A percentile compares a stretch with the other conserved stretches of the same genome.
These are phyloP conservation scores for Danionella dracula DNA, from an alignment of 2,797 vertebrate species.

Conservation along the genomic window DNA sequence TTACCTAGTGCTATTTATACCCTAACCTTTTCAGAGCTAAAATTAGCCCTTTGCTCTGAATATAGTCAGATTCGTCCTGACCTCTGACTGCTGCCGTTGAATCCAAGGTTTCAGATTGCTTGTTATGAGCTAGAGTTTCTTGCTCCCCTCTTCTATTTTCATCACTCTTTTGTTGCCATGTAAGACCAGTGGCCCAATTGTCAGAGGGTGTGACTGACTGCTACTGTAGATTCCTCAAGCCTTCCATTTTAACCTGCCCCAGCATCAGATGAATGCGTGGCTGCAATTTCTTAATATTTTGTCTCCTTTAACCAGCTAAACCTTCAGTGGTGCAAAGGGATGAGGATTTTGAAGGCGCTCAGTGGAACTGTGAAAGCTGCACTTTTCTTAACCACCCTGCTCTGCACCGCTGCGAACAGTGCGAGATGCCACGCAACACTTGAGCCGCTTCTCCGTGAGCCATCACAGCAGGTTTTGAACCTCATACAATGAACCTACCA, in stretches of 20 bases:
- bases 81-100: conserved; percentile 17
- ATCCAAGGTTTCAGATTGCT: neutral
- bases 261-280: neutral
- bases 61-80: conserved; percentile 18
- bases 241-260: neutral
- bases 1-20: no score
- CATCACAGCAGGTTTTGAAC: conserved; percentile 40
- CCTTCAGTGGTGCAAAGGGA: conserved; percentile 76
- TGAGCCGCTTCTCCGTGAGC: conserved; percentile 67
- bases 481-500: conserved; percentile 41
- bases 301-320: conserved; percentile 67
- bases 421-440: conserved; percentile 97
- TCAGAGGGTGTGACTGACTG: neutral
- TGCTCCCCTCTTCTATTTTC: conserved; percentile 19
- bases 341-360: conserved; percentile 96
- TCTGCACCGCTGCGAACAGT: conserved; percentile 97
- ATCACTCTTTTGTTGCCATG: conserved; percentile 21
- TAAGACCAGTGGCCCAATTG: conserved; percentile 5
- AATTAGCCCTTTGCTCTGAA: conserved; percentile 18
- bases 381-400: conserved; percentile 99
- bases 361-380: conserved; percentile 98
- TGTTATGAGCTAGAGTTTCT: conserved; percentile 26
- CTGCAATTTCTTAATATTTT: conserved; percentile 50
- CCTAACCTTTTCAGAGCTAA: no score
- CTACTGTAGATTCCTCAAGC: neutral